Conservation (phyloP, 92 coral and sea anemone species). For the Desmophyllum pertusum region DNA sequence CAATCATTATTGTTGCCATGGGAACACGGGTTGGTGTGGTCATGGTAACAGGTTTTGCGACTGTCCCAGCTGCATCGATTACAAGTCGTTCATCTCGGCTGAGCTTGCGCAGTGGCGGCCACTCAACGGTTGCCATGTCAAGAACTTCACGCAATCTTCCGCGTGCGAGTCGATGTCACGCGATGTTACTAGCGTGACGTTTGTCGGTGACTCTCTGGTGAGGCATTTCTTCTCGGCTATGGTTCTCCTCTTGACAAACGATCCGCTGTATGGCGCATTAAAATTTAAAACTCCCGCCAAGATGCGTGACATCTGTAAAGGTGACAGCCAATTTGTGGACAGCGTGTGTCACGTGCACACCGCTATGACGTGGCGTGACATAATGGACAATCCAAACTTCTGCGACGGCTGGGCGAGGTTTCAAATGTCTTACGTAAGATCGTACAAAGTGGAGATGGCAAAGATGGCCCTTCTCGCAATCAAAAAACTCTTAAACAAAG, state of each 20-base stretch:
- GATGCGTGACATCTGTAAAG: slow-evolving; percentile 58
- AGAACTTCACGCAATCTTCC: slow-evolving; percentile 70
- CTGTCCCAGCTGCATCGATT: slow-evolving; percentile 75
- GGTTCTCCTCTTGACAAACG: slow-evolving; percentile 67
- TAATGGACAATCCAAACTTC: slow-evolving; percentile 63
- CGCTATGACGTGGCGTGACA: slow-evolving; percentile 76
- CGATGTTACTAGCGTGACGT: slow-evolving; percentile 56
- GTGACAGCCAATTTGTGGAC: slow-evolving; percentile 85
- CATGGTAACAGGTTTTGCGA: slow-evolving; percentile 62
- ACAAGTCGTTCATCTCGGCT: slow-evolving; percentile 71
- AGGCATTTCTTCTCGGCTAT: slow-evolving; percentile 85
- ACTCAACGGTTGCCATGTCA: slow-evolving; percentile 53
- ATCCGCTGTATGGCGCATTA: slow-evolving; percentile 72
- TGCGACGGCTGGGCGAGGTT: slow-evolving; percentile 61
- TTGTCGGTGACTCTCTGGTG: slow-evolving; percentile 85
- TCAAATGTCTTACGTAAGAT: slow-evolving; percentile 69
- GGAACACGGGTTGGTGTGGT: slow-evolving; percentile 83
- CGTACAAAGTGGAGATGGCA: slow-evolving; percentile 70
- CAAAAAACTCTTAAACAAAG: slow-evolving; percentile 53
- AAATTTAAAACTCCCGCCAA: slow-evolving; percentile 51
- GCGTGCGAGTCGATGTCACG: slow-evolving; percentile 74
- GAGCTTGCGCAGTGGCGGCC: slow-evolving; percentile 87
- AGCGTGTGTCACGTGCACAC: slow-evolving; percentile 83
- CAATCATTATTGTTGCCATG: slow-evolving; percentile 74
- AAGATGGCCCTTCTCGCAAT: slow-evolving; percentile 55